These are phyloP conservation scores for Drosophila hydei DNA, from an alignment of 1,140 invertebrate species.

Conservation along the genomic window DNA sequence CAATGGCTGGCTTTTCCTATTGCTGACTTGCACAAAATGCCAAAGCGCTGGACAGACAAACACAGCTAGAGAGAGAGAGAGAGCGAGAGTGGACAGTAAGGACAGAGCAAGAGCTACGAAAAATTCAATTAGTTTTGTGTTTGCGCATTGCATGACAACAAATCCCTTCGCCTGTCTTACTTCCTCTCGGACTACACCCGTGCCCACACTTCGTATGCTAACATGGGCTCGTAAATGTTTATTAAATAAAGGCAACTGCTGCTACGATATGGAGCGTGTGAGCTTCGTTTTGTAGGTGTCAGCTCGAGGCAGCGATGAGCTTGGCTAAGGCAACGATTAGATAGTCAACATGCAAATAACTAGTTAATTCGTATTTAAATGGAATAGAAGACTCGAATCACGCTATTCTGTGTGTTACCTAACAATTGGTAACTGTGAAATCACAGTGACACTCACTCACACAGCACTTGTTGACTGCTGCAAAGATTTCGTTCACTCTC, in stretches of 20 bases:
- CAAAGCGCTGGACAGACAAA: slow-evolving; percentile 19
- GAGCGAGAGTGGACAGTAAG: not conserved
- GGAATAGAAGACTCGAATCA: not conserved
- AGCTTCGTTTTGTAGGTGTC: slow-evolving; percentile 35
- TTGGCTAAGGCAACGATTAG: slow-evolving; percentile 27
- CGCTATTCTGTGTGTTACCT: not conserved
- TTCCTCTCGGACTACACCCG: not conserved
- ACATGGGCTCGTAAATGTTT: slow-evolving; percentile 56
- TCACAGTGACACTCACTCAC: not conserved
- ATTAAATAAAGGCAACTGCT: slow-evolving; percentile 47
- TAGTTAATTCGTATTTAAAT: slow-evolving; percentile 19
- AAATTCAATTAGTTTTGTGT: slow-evolving; percentile 82
- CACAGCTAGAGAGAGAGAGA: not conserved
- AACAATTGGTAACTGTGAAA: slow-evolving; percentile 2
- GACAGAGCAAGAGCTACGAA: slow-evolving; percentile 46
- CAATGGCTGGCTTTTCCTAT: slow-evolving; percentile 28
- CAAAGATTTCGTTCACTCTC: not conserved
- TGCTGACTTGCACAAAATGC: slow-evolving; percentile 51
- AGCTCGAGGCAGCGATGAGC: slow-evolving; percentile 22
- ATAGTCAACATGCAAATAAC: slow-evolving; percentile 36
- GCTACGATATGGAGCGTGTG: slow-evolving; percentile 1
- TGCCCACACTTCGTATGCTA: slow-evolving; percentile 10
- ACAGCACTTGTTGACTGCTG: slow-evolving; percentile 13
- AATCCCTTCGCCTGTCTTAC: not conserved
- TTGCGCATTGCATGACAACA: slow-evolving; percentile 81